A percentile compares a stretch with the other conserved stretches of the same genome.
These are phyloP conservation scores for Gymnopithys bicolor DNA, from an alignment of 2,797 vertebrate species.

Conservation along the genomic window DNA sequence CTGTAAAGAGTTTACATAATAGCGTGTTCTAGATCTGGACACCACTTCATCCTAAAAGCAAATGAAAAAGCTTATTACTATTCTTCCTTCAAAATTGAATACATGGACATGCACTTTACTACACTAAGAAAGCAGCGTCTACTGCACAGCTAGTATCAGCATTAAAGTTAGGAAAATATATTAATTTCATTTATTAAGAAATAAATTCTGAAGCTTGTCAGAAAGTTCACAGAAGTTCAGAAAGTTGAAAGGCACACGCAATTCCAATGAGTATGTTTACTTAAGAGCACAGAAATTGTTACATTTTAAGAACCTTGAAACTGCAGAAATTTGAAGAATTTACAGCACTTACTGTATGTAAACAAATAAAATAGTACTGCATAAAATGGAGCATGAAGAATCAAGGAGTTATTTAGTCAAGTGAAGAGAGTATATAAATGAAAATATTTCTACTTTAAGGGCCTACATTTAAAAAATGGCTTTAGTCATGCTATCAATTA, in stretches of 20 bases:
- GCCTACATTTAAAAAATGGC: background rate
- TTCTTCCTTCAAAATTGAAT: background rate
- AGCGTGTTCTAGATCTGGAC: slow-evolving; percentile 86
- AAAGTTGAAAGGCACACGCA: background rate
- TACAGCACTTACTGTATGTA: background rate
- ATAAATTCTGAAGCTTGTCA: background rate
- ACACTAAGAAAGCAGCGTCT: background rate
- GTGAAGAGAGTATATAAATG: background rate
- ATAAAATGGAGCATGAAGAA: background rate
- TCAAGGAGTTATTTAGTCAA: background rate
- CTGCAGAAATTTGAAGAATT: background rate
- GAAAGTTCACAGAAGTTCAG: background rate
- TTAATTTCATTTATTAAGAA: background rate
- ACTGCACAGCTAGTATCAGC: background rate
- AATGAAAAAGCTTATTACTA: background rate
- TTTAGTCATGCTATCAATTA: background rate
- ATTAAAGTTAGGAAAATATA: background rate
- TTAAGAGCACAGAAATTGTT: background rate
- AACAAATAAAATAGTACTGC: background rate
- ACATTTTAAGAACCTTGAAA: background rate
- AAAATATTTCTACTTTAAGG: background rate
- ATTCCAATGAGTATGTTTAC: background rate
- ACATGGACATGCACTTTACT: background rate
- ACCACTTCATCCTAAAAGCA: slow-evolving; percentile 83
- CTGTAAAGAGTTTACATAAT: slow-evolving; percentile 92